Evolutionary conservation across 1,140 invertebrate species (phyloP).

Genomic region (Zaprionus gabonicus): DNA sequence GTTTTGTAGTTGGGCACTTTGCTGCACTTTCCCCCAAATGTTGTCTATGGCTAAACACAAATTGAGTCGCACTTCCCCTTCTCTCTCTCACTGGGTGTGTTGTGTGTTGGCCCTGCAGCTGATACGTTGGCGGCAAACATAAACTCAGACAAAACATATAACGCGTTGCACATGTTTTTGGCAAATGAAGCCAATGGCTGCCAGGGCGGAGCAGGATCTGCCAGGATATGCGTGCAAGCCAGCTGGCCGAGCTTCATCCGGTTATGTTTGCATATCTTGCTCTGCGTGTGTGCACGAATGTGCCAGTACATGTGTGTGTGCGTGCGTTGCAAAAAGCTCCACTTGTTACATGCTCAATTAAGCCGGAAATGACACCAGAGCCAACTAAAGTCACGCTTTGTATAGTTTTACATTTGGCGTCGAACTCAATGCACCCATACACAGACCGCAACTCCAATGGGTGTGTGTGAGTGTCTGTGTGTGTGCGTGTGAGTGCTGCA

Average conservation of each 20-base stretch:
- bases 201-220: slow-evolving; percentile 15
- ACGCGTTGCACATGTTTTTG: slow-evolving; percentile 47
- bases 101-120: slow-evolving; percentile 41
- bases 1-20: slow-evolving; percentile 40
- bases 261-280: slow-evolving; percentile 65
- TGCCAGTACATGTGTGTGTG: slow-evolving; percentile 28
- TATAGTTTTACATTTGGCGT: slow-evolving; percentile 60
- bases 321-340: slow-evolving; percentile 60
- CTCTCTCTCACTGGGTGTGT: slow-evolving; percentile 11
- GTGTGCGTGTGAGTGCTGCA: neutral
- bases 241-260: slow-evolving; percentile 22
- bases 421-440: slow-evolving; percentile 32
- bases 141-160: slow-evolving; percentile 64
- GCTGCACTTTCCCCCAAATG: slow-evolving; percentile 40
- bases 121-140: slow-evolving; percentile 58
- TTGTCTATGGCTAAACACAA: slow-evolving; percentile 54
- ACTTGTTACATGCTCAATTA: slow-evolving; percentile 79
- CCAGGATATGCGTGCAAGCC: slow-evolving; percentile 33
- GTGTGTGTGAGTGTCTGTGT: slow-evolving; percentile 1
- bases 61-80: slow-evolving; percentile 3
- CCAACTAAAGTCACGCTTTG: slow-evolving; percentile 77
- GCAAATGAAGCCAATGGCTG: slow-evolving; percentile 41
- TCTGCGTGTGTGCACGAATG: slow-evolving; percentile 27
- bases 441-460: slow-evolving; percentile 4
- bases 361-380: slow-evolving; percentile 74